Percentiles rank a stretch among this genome's conserved stretches.
Evolutionary conservation across 2,888 invertebrate genomes (phyloP).

Genomic region (Parascotia fuliginaria): DNA sequence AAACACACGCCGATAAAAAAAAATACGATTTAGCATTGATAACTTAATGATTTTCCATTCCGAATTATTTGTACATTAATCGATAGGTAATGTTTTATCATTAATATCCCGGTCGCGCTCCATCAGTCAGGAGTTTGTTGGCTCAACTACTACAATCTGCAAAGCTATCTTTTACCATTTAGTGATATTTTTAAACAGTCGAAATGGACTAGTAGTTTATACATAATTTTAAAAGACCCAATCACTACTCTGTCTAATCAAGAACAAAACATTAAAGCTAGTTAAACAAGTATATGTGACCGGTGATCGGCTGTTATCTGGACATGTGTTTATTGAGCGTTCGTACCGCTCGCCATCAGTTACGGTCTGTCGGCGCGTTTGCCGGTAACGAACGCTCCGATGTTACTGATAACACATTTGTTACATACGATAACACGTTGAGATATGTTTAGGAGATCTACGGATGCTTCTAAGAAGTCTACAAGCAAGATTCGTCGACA

Average conservation of each 20-base stretch:
- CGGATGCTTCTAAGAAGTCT: too few relatives aligned
- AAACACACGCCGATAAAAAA: conserved; percentile 41
- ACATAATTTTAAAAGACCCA: too few relatives aligned
- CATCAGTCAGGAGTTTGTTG: too few relatives aligned
- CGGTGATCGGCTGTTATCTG: background rate
- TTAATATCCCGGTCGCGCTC: background rate
- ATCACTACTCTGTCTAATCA: background rate
- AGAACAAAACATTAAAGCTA: background rate
- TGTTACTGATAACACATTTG: conserved; percentile 5
- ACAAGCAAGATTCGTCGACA: too few relatives aligned
- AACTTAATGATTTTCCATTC: conserved; percentile 35
- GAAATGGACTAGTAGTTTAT: too few relatives aligned
- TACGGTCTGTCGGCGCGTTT: conserved; percentile 1
- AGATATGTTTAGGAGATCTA: background rate
- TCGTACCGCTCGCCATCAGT: conserved; percentile 5
- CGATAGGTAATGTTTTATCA: background rate
- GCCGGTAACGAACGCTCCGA: background rate
- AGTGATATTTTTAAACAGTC: too few relatives aligned
- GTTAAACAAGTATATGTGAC: background rate
- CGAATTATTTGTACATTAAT: conserved; percentile 1
- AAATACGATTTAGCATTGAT: conserved; percentile 42
- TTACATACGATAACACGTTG: background rate
- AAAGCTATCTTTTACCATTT: too few relatives aligned
- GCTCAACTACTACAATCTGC: too few relatives aligned
- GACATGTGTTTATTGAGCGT: conserved; percentile 9